Conservation (phyloP, 2,797 vertebrate genomes). For the Cephalopachus bancanus region DNA sequence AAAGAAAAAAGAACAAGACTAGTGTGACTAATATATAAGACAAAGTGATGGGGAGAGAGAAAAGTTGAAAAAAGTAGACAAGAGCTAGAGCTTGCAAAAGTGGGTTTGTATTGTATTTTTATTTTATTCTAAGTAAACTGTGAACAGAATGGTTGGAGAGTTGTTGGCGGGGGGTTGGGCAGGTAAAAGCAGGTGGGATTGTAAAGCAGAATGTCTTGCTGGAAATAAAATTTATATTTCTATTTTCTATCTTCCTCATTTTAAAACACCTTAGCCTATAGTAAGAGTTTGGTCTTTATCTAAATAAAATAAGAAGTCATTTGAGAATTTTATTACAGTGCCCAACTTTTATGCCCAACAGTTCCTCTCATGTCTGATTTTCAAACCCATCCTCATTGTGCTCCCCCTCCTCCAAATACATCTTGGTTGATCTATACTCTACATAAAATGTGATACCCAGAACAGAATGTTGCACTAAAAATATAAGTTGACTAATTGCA, state of each 20-base stretch:
- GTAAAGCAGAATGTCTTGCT: neutral
- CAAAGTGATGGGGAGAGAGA: neutral
- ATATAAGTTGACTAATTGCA: neutral
- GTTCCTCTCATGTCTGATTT: slow-evolving; percentile 26
- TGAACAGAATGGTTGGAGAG: neutral
- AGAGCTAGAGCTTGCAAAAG: neutral
- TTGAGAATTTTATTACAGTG: slow-evolving; percentile 17
- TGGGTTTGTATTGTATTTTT: neutral
- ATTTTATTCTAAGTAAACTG: neutral
- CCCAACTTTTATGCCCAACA: slow-evolving; percentile 18
- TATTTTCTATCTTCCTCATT: neutral
- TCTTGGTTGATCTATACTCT: neutral
- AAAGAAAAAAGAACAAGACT: neutral
- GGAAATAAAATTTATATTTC: slow-evolving; percentile 1
- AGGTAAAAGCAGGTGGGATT: neutral
- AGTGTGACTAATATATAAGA: neutral
- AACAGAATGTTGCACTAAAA: slow-evolving; percentile 40
- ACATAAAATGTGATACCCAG: slow-evolving; percentile 17
- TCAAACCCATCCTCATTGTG: neutral
- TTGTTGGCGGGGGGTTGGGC: neutral
- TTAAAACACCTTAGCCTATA: neutral
- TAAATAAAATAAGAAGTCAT: neutral
- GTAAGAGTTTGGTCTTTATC: slow-evolving; percentile 1
- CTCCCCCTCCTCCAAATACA: neutral
- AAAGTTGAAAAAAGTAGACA: neutral